Evolutionary conservation across 2,888 invertebrate species (phyloP), one percentile per base, ranked within the genome.

Genomic region (Trachelus tabidus): DNA sequence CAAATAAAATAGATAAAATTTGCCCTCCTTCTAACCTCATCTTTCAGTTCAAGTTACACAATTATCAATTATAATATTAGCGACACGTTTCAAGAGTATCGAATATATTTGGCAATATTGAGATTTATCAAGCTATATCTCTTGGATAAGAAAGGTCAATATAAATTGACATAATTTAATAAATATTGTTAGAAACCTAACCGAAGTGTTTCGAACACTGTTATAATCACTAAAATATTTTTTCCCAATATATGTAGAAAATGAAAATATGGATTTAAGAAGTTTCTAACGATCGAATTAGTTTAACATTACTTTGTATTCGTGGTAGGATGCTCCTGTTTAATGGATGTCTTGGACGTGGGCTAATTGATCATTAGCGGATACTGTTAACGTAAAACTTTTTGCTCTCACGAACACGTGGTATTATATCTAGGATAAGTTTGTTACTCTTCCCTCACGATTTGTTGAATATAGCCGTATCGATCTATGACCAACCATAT

Each of bases 401-500:
- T 56, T 56, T 9, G 56, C 56, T 56, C 23, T 56, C 56, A 56
- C 9, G 9, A 56, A 56, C 56, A 56, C 56, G 56, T 56, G 56
- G 56, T 56, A 56, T 56, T 56, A 23, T 71, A 71, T 71, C 31
- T 71, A 71, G 12, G 71, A 71, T 71, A 71, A 71, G 31, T 71
- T 71, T 71, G 71, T 71, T 71, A 33, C 71, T 71, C 71, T 71
- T 71, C 71, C 31, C 71, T 34, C 71, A 31, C 23, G 71, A 33
- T 34, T 71, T 77, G 79, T 79, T 81, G 80, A 77, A 81, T 79
- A 80, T 79, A 80, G 79, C 73, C 73, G 75, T 77, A 77, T 80
- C 82, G 80, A 84, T 84, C 83, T 83, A 83, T 83, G 80, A 82
- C 79, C 80, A 79, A 80, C 73, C 77, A 69, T 76, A 73, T 34